A percentile compares a stretch with the other conserved stretches of the same genome.
These are phyloP conservation scores for Caenorhabditis uteleia DNA, from an alignment of 2,888 invertebrate species.

Conservation along the genomic window DNA sequence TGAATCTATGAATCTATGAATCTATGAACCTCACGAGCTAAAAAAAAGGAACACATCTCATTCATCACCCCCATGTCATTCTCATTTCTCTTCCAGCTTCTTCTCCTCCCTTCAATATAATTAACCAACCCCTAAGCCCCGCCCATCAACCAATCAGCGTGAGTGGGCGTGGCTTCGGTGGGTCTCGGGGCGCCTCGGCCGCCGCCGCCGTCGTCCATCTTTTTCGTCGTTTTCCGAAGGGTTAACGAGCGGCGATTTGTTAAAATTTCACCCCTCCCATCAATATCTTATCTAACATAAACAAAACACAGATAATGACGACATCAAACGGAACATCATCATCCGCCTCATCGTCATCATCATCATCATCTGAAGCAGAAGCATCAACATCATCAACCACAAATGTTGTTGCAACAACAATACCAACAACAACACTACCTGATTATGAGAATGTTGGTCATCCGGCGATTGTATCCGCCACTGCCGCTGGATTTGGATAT, in stretches of 20 bases:
- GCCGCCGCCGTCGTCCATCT: not conserved
- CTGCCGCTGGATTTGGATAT: conserved; percentile 4
- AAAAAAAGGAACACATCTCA: not conserved
- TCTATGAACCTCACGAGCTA: no score
- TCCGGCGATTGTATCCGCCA: not conserved
- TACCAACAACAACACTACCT: not conserved
- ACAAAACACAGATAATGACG: no score
- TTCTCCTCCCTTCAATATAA: no score
- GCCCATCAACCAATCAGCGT: conserved; percentile 10
- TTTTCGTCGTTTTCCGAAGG: not conserved
- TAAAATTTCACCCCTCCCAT: no score
- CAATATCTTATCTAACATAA: no score
- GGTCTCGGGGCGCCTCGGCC: no score
- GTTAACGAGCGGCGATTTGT: no score
- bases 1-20: no score
- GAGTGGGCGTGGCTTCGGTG: conserved; percentile 3
- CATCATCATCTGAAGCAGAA: conserved; percentile 6
- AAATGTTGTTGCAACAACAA: not conserved
- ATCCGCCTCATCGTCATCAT: conserved; percentile 9
- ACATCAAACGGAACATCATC: no score
- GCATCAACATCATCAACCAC: conserved; percentile 2
- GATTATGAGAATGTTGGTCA: not conserved
- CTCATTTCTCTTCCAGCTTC: no score
- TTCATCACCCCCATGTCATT: not conserved
- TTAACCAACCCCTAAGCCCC: conserved; percentile 5